Base-by-base conservation (phyloP, 2,888 invertebrate species). In the Sesia bembeciformis region DNA sequence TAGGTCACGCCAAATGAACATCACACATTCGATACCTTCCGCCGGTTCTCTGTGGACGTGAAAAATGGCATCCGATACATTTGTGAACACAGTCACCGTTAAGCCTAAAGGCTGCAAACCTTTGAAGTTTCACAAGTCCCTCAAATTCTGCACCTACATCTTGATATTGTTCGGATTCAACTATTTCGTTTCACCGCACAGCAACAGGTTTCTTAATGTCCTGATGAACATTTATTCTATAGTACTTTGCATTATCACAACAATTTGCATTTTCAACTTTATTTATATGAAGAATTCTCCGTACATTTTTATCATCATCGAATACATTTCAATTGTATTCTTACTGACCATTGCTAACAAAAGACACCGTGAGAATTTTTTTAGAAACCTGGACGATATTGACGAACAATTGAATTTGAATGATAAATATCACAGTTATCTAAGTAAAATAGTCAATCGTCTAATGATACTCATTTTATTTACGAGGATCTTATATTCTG, bases 291-390 rank as follows among this genome's bases (percentile, higher is more conserved):
- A 39, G 4, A 50, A 40, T 23, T 56, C 55, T 40, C 58, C 58
- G 3, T 57, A 56, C 39, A 6, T 56, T 5, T 55, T 54, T 7
- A 40, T 59, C 38, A 42, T 41, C 6, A 5, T 54, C 3, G 58
- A 59, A 51, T 59, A 59, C 8, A 40, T 59, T 39, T 23, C 46
- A 8, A 53, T 52, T 23, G 58, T 58, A 7, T 39, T 6, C 3
- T 40, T 54, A 3, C 40, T 57, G n/a, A 39, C 41, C n/a, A 23
- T 57, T 4, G 39, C 40, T 5, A 55, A 53, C 4, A n/a, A n/a
- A 39, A 4, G 46, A 4, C 5, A 4, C 3, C 43, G 58, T 5
- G 43, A 39, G 5, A 0, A 23, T 5, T 59, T 57, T 43, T 43
- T 57, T n/a, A 40, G 39, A 4, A 51, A 40, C 1, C 5, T 59